A percentile compares a stretch with the other conserved stretches of the same genome.
phyloP scores from a whole-genome alignment of 2,797 vertebrate genomes.

The Rhynchonycteris naso region DNA sequence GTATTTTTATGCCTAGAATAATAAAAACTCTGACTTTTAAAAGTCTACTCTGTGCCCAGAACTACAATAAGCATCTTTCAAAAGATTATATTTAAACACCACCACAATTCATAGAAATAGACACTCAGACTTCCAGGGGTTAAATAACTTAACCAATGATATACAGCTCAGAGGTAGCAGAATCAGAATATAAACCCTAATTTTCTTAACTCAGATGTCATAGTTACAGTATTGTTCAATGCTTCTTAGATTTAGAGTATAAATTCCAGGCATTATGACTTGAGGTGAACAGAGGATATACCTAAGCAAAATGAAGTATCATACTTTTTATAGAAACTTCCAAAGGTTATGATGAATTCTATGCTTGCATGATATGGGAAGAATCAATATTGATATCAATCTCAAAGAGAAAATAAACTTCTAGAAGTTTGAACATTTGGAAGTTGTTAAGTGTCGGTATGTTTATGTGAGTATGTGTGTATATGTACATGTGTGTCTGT shows the following conservation, averaged over 20 bases:
- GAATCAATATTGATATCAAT: neutral
- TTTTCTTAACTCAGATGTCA: neutral
- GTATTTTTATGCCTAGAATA: neutral
- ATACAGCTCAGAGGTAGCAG: neutral
- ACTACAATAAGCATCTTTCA: neutral
- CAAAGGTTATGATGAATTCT: neutral
- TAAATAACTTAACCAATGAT: neutral
- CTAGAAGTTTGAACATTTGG: neutral
- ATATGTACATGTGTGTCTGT: neutral
- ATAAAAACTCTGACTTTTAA: neutral
- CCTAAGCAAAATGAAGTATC: slow-evolving; percentile 2
- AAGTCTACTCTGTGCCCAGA: neutral
- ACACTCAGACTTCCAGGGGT: neutral
- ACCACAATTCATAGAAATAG: neutral
- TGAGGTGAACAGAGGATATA: neutral
- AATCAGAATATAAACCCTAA: neutral
- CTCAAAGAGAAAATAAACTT: neutral
- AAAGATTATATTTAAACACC: neutral
- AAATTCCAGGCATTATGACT: neutral
- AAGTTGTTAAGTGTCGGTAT: neutral
- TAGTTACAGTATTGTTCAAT: neutral
- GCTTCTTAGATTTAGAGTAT: neutral
- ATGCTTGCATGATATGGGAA: neutral
- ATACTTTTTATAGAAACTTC: neutral
- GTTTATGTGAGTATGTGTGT: neutral